These are phyloP conservation scores for Agrochola circellaris DNA, from an alignment of 2,888 invertebrate species.

Conservation along the genomic window DNA sequence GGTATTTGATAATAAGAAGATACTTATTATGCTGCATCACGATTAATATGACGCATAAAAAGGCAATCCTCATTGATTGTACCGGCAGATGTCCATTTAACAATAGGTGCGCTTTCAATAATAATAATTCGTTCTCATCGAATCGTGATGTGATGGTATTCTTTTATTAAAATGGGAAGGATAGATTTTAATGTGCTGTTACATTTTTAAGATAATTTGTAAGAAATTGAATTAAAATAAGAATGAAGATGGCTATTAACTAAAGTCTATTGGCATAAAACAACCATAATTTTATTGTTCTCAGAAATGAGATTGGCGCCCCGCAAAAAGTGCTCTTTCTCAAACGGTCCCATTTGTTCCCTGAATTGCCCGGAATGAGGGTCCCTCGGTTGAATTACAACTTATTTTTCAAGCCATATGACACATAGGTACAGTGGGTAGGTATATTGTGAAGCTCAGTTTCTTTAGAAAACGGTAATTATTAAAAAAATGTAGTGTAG, in stretches of 20 bases:
- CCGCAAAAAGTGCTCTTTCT: constrained; percentile 80
- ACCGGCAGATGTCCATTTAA: constrained; percentile 80
- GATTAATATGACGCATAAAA: constrained; percentile 69
- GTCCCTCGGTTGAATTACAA: constrained; percentile 78
- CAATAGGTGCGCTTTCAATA: constrained; percentile 77
- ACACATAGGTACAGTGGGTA: constrained; percentile 68
- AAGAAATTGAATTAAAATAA: constrained; percentile 29
- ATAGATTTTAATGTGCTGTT: constrained; percentile 25
- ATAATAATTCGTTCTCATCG: constrained; percentile 68
- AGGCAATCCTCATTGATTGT: constrained; percentile 73
- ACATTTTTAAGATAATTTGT: constrained; percentile 22
- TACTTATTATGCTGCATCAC: constrained; percentile 68
- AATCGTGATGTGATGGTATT: constrained; percentile 56
- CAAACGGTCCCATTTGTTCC: constrained; percentile 79
- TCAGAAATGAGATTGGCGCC: constrained; percentile 75
- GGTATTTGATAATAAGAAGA: constrained; percentile 49
- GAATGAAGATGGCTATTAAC: constrained; percentile 42
- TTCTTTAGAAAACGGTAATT: background rate
- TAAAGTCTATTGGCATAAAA: constrained; percentile 64
- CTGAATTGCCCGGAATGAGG: constrained; percentile 75
- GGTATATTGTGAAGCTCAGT: background rate
- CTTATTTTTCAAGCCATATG: constrained; percentile 77
- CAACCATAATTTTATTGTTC: constrained; percentile 72
- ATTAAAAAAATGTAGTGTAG: constrained; percentile 2
- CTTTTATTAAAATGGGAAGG: constrained; percentile 47